These are phyloP conservation scores for Paramormyrops kingsleyae DNA, from an alignment of 2,113 vertebrate genomes.

Conservation along the genomic window DNA sequence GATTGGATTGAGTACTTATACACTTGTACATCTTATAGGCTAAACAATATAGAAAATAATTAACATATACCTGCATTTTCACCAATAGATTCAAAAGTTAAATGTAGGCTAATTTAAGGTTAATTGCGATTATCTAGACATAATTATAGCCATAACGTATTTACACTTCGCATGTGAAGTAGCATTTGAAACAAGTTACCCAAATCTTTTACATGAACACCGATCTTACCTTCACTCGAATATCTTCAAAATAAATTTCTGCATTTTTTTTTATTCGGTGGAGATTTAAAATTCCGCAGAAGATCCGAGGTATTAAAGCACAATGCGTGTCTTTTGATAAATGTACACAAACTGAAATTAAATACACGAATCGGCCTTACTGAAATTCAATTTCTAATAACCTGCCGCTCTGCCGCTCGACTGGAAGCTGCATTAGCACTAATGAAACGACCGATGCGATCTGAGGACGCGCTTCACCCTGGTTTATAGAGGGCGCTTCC, in stretches of 20 bases:
- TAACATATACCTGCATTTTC: neutral
- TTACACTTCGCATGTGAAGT: neutral
- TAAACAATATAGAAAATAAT: neutral
- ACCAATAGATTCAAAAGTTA: neutral
- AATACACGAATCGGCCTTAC: neutral
- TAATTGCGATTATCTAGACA: neutral
- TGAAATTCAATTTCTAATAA: neutral
- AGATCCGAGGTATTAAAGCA: neutral
- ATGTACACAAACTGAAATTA: neutral
- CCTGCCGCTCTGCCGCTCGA: neutral
- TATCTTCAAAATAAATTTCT: neutral
- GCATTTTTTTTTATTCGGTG: neutral
- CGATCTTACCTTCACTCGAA: conserved; percentile 7
- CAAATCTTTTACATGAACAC: neutral
- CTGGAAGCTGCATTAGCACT: neutral
- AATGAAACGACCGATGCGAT: neutral
- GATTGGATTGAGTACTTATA: neutral
- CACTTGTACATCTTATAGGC: neutral
- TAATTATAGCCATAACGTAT: neutral
- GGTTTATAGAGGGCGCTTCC: neutral
- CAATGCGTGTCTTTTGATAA: neutral
- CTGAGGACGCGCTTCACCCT: too few species aligned
- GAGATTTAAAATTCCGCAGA: neutral
- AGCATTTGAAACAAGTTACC: neutral
- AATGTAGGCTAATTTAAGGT: neutral